Base-by-base conservation (phyloP, 1,140 invertebrate genomes). In the Diabrotica undecimpunctata region DNA sequence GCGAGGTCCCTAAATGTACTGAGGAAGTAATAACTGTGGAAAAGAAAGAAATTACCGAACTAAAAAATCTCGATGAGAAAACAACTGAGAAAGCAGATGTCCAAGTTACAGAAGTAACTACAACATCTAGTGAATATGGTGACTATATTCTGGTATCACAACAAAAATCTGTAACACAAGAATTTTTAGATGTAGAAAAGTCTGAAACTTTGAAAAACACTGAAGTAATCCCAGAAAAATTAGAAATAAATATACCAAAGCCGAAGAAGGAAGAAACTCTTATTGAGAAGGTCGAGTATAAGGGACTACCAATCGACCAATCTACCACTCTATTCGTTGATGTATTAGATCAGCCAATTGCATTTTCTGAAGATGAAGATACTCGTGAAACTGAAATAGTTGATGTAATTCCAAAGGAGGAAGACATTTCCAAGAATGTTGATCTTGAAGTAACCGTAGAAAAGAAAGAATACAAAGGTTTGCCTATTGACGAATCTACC, bases 291-390 rank as follows among this genome's bases (percentile, higher is more conserved):
- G 61, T 66, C 39, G 68, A 71, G 36, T 81, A 81, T 66, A 79
- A 77, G 60, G 79, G 77, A 38, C 72, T 82, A 58, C 79, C 81
- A 52, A 77, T 82, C 36, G 80, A 85, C 63, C 77, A 80, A 59
- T 78, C 81, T 7, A 77, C 78, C 35, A 79, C 79, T 65, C 67
- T 78, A 11, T 84, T 81, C 79, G 79, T 84, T 75, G 76, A 79
- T 74, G 78, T 82, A 58, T 66, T 85, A 54, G 83, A 85, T 65
- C 80, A 83, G 68, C 79, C 81, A 54, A 81, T 84, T 62, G 66
- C 63, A 39, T 64, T 74, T 37, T 73, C 72, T n/a, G 51, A n/a
- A 52, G 73, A 76, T 61, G 46, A 12, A 51, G 25, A 25, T 2
- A 25, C 25, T 12, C 14, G n/a, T 8, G 51, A n/a, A 53, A 53